Percentiles rank a stretch among this genome's conserved stretches.
These are phyloP conservation scores for Penelope pileata DNA, from an alignment of 2,113 vertebrate genomes.

Conservation along the genomic window DNA sequence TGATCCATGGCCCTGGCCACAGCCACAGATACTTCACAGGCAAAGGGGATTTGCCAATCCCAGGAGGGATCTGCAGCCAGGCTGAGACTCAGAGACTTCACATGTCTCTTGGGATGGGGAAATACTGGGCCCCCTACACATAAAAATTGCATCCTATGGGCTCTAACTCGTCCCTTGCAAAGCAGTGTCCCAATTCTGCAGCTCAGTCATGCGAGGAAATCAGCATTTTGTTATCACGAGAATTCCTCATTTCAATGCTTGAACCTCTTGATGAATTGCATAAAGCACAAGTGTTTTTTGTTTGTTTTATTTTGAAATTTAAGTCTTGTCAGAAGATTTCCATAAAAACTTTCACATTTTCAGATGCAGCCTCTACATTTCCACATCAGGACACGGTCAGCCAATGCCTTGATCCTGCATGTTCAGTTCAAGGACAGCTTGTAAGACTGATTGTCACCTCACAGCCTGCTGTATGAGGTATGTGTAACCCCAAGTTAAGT, in stretches of 20 bases:
- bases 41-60: not conserved
- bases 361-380: not conserved
- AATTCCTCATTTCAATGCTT: not conserved
- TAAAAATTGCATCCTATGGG: too few species aligned
- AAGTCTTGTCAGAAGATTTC: not conserved
- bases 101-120: not conserved
- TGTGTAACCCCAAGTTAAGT: not conserved
- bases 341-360: not conserved
- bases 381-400: not conserved
- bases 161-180: not conserved
- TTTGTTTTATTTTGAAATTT: not conserved
- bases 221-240: not conserved
- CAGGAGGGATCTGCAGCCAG: too few species aligned
- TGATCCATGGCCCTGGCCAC: not conserved
- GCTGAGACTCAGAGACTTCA: not conserved
- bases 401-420: rapidly evolving
- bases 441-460: not conserved
- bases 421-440: not conserved
- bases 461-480: not conserved
- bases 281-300: not conserved
- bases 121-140: not conserved
- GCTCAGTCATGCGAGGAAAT: not conserved
- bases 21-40: not conserved
- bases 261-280: not conserved
- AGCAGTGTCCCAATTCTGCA: not conserved